Conservation (phyloP, 1,140 invertebrate genomes). For the Pseudobourletiella spinata region DNA sequence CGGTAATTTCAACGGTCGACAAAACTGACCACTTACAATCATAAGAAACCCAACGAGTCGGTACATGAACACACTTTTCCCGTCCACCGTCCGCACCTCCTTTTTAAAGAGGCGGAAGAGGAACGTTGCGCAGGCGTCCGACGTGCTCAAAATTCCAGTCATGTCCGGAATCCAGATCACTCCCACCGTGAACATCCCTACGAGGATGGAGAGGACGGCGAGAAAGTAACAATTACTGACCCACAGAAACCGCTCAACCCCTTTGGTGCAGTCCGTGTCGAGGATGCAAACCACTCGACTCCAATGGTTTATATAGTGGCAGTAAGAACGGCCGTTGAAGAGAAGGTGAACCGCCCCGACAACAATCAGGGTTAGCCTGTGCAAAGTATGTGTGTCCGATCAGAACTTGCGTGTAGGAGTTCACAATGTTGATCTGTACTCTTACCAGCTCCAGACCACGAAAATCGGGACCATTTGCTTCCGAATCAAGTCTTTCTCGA, state of each 20-base stretch:
- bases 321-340: not conserved
- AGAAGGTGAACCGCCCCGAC: not conserved
- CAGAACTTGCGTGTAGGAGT: too few species aligned
- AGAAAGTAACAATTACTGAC: not conserved
- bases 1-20: not conserved
- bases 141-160: not conserved
- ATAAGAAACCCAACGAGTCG: not conserved
- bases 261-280: not conserved
- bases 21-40: not conserved
- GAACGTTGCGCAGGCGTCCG: not conserved
- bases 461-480: not conserved
- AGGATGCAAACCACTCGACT: not conserved
- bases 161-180: too few species aligned
- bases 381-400: too few species aligned
- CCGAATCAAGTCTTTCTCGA: not conserved
- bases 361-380: not conserved
- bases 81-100: not conserved
- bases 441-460: conserved; percentile 1
- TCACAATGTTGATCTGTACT: too few species aligned
- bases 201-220: not conserved
- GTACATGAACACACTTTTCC: not conserved
- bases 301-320: not conserved
- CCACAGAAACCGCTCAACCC: not conserved
- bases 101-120: not conserved
- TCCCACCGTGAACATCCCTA: not conserved